Percentiles rank a stretch among this genome's conserved stretches.
phyloP scores from a whole-genome alignment of 1,140 invertebrate genomes.

The Zaprionus taronus region DNA sequence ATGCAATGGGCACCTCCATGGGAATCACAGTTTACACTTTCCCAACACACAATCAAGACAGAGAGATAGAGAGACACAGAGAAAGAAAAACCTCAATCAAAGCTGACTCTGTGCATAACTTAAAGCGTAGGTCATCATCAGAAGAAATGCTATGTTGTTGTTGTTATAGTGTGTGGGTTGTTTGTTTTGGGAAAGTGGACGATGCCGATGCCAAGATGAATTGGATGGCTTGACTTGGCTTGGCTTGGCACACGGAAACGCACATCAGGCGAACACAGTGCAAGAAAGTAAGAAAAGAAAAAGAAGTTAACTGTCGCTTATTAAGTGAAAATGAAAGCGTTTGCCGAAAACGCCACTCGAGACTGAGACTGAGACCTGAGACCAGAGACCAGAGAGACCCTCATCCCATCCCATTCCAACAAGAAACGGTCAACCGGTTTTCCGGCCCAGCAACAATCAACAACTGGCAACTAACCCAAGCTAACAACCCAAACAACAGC shows the following conservation, averaged over 20 bases:
- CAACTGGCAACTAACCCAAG: slow-evolving; percentile 16
- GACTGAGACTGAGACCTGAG: no score
- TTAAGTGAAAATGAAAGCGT: slow-evolving; percentile 83
- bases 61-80: slow-evolving; percentile 24
- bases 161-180: slow-evolving; percentile 63
- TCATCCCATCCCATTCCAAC: slow-evolving; percentile 20
- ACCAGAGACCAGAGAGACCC: slow-evolving; percentile 12
- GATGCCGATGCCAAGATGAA: slow-evolving; percentile 64
- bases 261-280: slow-evolving; percentile 66
- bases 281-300: slow-evolving; percentile 52
- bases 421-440: slow-evolving; percentile 58
- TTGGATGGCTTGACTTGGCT: slow-evolving; percentile 31
- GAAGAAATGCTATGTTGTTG: slow-evolving; percentile 26
- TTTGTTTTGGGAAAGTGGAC: slow-evolving; percentile 71
- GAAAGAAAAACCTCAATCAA: slow-evolving; percentile 77
- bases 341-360: slow-evolving; percentile 61
- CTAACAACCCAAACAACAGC: slow-evolving; percentile 30
- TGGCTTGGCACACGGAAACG: slow-evolving; percentile 73
- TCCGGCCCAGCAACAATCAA: slow-evolving; percentile 28
- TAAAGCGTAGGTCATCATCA: slow-evolving; percentile 76
- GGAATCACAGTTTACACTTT: slow-evolving; percentile 77
- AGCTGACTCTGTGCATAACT: slow-evolving; percentile 71
- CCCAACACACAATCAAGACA: slow-evolving; percentile 55
- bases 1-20: slow-evolving; percentile 53
- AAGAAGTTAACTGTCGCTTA: slow-evolving; percentile 81